Conservation (phyloP, 2,113 vertebrate genomes). For the Dunckerocampus dactyliophorus region DNA sequence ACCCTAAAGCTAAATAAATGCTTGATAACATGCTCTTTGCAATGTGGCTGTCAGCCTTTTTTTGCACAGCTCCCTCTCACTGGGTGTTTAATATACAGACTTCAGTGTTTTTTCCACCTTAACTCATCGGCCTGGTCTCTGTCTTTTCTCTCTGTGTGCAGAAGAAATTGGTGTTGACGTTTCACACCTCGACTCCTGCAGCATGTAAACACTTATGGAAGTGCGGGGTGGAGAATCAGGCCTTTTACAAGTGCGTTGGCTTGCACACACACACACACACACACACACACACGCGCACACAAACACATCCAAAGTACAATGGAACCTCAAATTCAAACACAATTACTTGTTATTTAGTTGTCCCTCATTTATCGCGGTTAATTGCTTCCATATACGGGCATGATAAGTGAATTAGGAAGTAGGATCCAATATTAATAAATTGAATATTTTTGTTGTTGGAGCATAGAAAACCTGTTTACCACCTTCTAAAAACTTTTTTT, state of each 20-base stretch:
- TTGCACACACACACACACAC: constrained; percentile 9
- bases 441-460: too few species aligned
- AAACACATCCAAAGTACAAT: too few species aligned
- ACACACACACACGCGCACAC: too few species aligned
- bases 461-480: too few species aligned
- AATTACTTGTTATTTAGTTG: not conserved
- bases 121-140: not conserved
- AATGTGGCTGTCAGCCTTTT: constrained; percentile 5
- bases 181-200: constrained; percentile 96
- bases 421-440: too few species aligned
- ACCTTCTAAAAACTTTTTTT: not conserved
- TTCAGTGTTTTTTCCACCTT: constrained; percentile 12
- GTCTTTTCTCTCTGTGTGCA: constrained; percentile 60
- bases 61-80: constrained; percentile 63
- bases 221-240: constrained; percentile 96
- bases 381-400: too few species aligned
- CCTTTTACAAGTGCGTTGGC: constrained; percentile 94
- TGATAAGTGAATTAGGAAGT: too few species aligned
- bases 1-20: not conserved
- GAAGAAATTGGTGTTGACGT: constrained; percentile 94
- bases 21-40: not conserved
- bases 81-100: constrained; percentile 9
- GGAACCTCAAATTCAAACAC: too few species aligned
- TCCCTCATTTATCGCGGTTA: too few species aligned
- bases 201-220: constrained; percentile 99